Percentiles rank a stretch among this genome's conserved stretches.
phyloP scores from a whole-genome alignment of 2,113 vertebrate genomes.

The Cavia porcellus region DNA sequence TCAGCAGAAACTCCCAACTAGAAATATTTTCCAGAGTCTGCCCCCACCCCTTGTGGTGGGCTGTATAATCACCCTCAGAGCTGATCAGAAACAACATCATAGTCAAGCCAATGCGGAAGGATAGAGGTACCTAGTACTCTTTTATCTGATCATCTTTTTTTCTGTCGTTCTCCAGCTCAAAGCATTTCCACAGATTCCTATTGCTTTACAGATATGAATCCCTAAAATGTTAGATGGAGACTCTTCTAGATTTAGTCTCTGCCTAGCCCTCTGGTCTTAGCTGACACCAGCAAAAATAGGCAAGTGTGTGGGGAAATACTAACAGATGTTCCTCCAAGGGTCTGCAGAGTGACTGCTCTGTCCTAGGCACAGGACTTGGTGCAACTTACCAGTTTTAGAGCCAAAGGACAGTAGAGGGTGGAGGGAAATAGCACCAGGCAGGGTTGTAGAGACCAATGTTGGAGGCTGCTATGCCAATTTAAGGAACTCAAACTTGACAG shows the following conservation, averaged over 20 bases:
- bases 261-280: neutral
- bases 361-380: neutral
- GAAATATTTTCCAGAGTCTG: slow-evolving; percentile 61
- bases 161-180: neutral
- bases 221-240: neutral
- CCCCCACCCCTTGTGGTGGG: neutral
- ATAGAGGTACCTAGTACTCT: neutral
- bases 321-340: neutral
- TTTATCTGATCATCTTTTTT: neutral
- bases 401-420: neutral
- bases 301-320: neutral
- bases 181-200: neutral
- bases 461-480: neutral
- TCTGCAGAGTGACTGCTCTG: neutral
- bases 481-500: neutral
- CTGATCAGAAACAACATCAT: neutral
- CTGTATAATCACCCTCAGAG: neutral
- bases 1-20: slow-evolving; percentile 60
- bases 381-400: neutral
- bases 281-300: neutral
- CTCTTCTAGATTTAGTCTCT: neutral
- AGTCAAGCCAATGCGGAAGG: neutral
- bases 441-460: neutral
- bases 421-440: neutral
- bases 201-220: neutral